Evolutionary conservation across 2,113 vertebrate genomes (phyloP), one percentile per base, ranked within the genome.

Genomic region (Crotalus tigris): DNA sequence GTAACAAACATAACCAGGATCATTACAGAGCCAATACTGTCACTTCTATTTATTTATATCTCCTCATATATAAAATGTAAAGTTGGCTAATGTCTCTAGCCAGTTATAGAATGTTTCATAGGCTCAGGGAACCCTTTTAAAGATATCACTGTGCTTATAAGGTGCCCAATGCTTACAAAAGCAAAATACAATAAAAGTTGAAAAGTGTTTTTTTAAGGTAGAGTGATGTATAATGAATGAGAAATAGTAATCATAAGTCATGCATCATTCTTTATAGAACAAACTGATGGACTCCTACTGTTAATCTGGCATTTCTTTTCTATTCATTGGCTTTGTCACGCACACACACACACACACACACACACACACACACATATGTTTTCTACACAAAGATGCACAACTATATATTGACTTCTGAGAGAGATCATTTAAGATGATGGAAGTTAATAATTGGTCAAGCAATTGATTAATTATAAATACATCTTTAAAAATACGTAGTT

Each of bases 241-340:
- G 21, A 23, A n/a, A 9, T 8, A n/a, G 75, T 51, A 9, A 29
- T 9, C 21, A 21, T 59, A 89, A 85, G 88, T 15, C 86, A 49
- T 9, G 3, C 95, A 93, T 75, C 49, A 19, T 39, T 81, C 21
- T 93, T 93, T 69, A 69, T 92, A 54, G 85, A 95, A 89, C 81
- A 57, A 95, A 93, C 19, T 59, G 90, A 55, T 54, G 87, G 87
- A 33, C 55, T 86, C 88, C 1, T 0, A 33, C 3, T 1, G 0
- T 93, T 88, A 90, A 95, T 94, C 91, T 92, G 61, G 26, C 93
- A 91, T 94, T 94, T 95, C 91, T 94, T 88, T 59, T 26, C 5
- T 91, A 57, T n/a, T 86, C 33, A 46, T 3, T 33, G 81, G 55
- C 39, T 85, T 44, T 46, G 85, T 46, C 29, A 29, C 5, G 4